Conservation (phyloP, 2,888 invertebrate species). For the Rhagophthalmus giganteus region DNA sequence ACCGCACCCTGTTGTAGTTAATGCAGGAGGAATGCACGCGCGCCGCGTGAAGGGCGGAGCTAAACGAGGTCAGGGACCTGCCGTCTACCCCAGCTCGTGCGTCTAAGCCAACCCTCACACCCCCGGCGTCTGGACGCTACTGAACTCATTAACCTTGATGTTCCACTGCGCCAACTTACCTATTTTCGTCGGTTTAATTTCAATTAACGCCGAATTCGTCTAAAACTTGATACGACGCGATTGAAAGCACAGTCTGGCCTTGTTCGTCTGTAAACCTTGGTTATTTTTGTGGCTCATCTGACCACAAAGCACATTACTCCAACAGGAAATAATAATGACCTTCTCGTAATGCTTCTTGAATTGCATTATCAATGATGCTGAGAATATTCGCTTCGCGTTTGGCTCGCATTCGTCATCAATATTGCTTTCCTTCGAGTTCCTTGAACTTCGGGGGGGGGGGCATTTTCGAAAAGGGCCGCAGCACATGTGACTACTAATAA, state of each 20-base stretch:
- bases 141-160: constrained; percentile 37
- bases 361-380: constrained; percentile 4
- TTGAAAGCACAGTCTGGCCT: constrained; percentile 3
- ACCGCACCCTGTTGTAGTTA: constrained; percentile 51
- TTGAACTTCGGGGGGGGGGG: too few species aligned
- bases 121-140: constrained; percentile 42
- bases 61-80: constrained; percentile 63
- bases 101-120: constrained; percentile 54
- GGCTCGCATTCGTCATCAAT: too few species aligned
- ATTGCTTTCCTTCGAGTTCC: too few species aligned
- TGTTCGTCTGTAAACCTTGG: too few species aligned
- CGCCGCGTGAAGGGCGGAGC: constrained; percentile 56
- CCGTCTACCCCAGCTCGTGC: constrained; percentile 57
- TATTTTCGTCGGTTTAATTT: constrained; percentile 29
- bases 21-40: constrained; percentile 49
- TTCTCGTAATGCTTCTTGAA: constrained; percentile 11
- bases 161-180: constrained; percentile 33
- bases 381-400: too few species aligned
- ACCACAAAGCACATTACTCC: constrained; percentile 5
- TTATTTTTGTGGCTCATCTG: too few species aligned
- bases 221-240: background rate
- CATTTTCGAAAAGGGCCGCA: constrained; percentile 7
- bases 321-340: constrained; percentile 19
- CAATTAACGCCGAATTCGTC: too few species aligned
- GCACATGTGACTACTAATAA: constrained; percentile 13